Conservation (phyloP, 1,140 invertebrate species). For the Pseudomyrmex gracilis region DNA sequence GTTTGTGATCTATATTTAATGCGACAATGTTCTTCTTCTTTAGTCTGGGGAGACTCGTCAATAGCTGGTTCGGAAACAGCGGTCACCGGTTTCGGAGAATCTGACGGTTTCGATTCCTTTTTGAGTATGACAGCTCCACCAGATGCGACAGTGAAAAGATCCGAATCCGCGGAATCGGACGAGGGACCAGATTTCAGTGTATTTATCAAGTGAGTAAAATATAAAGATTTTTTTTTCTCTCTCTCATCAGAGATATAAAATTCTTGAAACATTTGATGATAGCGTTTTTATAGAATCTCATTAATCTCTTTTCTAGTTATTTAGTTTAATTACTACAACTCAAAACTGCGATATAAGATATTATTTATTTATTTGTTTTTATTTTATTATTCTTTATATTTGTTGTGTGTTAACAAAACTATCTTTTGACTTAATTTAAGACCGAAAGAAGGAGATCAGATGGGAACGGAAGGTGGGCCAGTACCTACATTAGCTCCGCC, state of each 20-base stretch:
- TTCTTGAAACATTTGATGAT: background rate
- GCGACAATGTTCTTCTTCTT: conserved; percentile 35
- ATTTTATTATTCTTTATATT: too few species aligned
- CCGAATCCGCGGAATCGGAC: conserved; percentile 91
- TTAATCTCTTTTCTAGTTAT: background rate
- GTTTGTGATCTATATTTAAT: background rate
- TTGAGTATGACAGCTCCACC: conserved; percentile 92
- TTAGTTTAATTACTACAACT: too few species aligned
- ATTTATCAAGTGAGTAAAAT: conserved; percentile 89
- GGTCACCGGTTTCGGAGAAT: conserved; percentile 88
- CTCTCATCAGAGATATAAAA: background rate
- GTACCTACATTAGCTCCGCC: conserved; percentile 92
- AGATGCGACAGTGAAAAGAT: conserved; percentile 86
- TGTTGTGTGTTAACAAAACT: background rate
- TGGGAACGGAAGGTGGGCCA: conserved; percentile 80
- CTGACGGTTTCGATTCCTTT: conserved; percentile 94
- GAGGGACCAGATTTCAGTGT: conserved; percentile 92
- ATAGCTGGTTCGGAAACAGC: conserved; percentile 81
- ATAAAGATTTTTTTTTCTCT: background rate
- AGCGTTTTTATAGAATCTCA: background rate
- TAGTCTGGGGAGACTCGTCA: conserved; percentile 87
- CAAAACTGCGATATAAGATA: too few species aligned
- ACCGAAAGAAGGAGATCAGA: conserved; percentile 87
- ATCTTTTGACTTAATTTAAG: conserved; percentile 80
- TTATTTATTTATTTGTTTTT: too few species aligned